phyloP scores from a whole-genome alignment of 2,797 vertebrate genomes.

The Lacerta viridis region DNA sequence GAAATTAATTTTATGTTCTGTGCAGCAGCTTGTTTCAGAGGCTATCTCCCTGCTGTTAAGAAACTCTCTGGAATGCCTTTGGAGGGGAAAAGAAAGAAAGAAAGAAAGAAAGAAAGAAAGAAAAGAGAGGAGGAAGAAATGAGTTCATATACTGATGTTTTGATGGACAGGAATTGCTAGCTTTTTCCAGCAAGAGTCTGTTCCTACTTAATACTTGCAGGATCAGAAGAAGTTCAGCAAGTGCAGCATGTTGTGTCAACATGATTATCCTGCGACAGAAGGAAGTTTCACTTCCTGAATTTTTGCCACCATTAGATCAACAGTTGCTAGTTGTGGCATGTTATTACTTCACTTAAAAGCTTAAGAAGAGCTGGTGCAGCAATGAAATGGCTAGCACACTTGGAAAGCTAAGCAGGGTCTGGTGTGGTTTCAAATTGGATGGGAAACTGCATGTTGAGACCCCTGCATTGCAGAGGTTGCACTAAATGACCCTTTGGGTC shows the following conservation, averaged over 20 bases:
- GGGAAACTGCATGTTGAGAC: too few species aligned
- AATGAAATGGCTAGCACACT: too few species aligned
- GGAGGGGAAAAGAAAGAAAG: too few species aligned
- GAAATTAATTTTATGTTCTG: constrained; percentile 35
- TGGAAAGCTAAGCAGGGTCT: too few species aligned
- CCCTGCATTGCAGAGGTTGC: too few species aligned
- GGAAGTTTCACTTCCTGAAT: background rate
- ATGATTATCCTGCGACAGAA: background rate
- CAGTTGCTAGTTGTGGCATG: too few species aligned
- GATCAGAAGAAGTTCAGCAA: background rate
- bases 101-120: too few species aligned
- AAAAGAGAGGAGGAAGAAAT: background rate
- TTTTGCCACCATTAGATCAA: background rate
- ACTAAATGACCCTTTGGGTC: too few species aligned
- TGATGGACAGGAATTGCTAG: too few species aligned
- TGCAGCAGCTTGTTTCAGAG: background rate
- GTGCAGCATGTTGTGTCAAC: background rate
- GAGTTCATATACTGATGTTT: background rate
- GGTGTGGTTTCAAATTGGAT: too few species aligned
- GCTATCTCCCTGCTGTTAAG: background rate
- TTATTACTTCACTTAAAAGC: too few species aligned
- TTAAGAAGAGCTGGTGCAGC: too few species aligned
- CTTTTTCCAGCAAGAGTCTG: background rate
- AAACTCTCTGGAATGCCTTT: background rate
- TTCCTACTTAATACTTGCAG: background rate